Percentiles rank a stretch among this genome's conserved stretches.
These are phyloP conservation scores for Gobiocypris rarus DNA, from an alignment of 2,113 vertebrate genomes.

Conservation along the genomic window DNA sequence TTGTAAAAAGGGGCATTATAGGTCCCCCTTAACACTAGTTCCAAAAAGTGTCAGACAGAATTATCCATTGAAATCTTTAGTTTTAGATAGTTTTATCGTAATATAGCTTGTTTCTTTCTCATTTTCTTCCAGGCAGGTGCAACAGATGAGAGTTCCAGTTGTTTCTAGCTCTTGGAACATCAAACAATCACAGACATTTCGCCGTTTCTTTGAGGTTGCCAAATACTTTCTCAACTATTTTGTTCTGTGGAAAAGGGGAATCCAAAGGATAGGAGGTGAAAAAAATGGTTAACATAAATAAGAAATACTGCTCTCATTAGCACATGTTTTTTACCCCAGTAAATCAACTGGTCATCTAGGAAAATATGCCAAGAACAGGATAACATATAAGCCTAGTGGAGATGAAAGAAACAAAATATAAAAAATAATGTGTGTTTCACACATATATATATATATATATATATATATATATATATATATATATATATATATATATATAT, in stretches of 20 bases:
- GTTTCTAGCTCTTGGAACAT: constrained; percentile 71
- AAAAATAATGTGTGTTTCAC: too few relatives aligned
- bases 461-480: too few relatives aligned
- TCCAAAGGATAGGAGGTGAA: constrained; percentile 79
- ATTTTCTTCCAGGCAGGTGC: constrained; percentile 68
- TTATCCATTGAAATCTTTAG: neutral
- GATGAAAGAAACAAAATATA: neutral
- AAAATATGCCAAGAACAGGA: neutral
- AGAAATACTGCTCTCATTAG: neutral
- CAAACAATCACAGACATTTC: constrained; percentile 59
- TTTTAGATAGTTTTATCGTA: neutral
- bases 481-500: too few relatives aligned
- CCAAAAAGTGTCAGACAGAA: neutral
- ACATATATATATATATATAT: too few relatives aligned
- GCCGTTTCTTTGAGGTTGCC: constrained; percentile 50
- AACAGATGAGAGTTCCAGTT: constrained; percentile 67
- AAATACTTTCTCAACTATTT: constrained; percentile 60
- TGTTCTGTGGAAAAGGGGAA: constrained; percentile 69
- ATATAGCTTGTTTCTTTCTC: neutral
- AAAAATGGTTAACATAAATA: neutral
- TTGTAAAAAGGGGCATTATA: too few relatives aligned
- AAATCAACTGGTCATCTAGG: neutral
- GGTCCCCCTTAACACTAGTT: neutral
- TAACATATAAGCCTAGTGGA: neutral
- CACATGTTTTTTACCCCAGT: neutral